Conservation (phyloP, 1,140 invertebrate genomes). For the Zaprionus taronus region DNA sequence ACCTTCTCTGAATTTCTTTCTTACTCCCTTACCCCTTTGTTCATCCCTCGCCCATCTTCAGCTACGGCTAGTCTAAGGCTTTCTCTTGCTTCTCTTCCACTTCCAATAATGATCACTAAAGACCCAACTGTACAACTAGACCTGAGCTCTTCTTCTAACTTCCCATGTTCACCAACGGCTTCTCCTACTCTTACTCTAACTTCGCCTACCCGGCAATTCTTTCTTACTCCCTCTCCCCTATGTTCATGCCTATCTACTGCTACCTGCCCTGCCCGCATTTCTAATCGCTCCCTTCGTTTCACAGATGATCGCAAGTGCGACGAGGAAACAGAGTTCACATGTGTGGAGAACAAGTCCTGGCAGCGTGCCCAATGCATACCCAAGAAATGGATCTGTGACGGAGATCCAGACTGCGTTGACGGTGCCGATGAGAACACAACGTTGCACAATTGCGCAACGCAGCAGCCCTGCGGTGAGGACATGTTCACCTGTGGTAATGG, state of each 20-base stretch:
- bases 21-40: too few species aligned
- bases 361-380: conserved; percentile 96
- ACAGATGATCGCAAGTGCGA: conserved; percentile 95
- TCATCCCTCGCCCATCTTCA: too few species aligned
- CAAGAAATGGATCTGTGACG: conserved; percentile 97
- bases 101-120: not conserved
- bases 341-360: conserved; percentile 95
- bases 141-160: too few species aligned
- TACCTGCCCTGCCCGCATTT: too few species aligned
- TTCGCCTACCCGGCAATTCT: too few species aligned
- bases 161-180: too few species aligned
- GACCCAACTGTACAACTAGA: not conserved
- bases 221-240: too few species aligned
- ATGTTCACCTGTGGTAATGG: conserved; percentile 97
- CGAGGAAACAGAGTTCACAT: conserved; percentile 96
- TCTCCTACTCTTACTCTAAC: too few species aligned
- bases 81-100: not conserved
- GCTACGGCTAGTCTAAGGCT: too few species aligned
- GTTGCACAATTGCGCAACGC: conserved; percentile 91
- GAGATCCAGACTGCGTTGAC: conserved; percentile 97
- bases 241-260: too few species aligned
- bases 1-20: too few species aligned
- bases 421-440: conserved; percentile 97
- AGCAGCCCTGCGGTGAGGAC: conserved; percentile 92
- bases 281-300: not conserved